These are phyloP conservation scores for Coreius guichenoti DNA, from an alignment of 2,797 vertebrate genomes.

Conservation along the genomic window DNA sequence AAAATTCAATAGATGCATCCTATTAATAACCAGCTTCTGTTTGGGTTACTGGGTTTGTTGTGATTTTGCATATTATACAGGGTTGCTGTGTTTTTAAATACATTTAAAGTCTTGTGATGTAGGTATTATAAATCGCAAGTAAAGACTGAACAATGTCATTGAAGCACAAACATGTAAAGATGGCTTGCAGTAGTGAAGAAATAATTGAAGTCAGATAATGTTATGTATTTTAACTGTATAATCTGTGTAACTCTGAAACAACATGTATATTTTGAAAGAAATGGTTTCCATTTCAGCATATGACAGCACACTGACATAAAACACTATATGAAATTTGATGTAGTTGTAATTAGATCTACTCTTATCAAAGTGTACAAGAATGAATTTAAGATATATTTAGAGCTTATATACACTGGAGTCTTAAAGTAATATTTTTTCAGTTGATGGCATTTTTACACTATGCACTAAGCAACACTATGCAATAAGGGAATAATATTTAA, in stretches of 20 bases:
- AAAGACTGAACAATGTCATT: background rate
- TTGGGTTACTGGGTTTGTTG: background rate
- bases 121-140: background rate
- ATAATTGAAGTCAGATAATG: background rate
- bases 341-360: background rate
- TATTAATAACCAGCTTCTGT: background rate
- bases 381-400: background rate
- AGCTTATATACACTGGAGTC: constrained; percentile 19
- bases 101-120: background rate
- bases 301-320: background rate
- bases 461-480: constrained; percentile 25
- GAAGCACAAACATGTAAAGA: background rate
- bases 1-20: background rate
- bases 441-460: constrained; percentile 8
- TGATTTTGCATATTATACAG: constrained; percentile 14
- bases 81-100: constrained; percentile 9
- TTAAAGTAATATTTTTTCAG: constrained; percentile 1
- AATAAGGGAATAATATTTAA: constrained; percentile 21
- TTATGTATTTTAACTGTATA: constrained; percentile 13
- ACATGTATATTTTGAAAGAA: background rate
- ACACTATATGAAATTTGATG: background rate
- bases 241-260: background rate
- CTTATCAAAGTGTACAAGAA: background rate
- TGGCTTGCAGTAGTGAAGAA: background rate
- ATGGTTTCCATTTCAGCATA: background rate